A percentile compares a stretch with the other conserved stretches of the same genome.
phyloP scores from a whole-genome alignment of 2,113 vertebrate species.

The Microcebus jonahi region DNA sequence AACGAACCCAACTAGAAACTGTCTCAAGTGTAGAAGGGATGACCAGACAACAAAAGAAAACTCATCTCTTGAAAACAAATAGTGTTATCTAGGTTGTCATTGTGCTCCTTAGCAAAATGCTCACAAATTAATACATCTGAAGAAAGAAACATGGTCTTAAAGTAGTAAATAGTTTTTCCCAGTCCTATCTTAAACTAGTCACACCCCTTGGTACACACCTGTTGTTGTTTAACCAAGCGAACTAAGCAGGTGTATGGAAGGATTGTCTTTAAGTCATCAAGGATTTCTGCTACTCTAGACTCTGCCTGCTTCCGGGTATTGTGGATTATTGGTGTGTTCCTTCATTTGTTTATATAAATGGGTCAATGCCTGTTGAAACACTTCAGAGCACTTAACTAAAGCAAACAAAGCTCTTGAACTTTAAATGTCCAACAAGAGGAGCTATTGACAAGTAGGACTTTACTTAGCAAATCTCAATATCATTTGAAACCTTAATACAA shows the following conservation, averaged over 20 bases:
- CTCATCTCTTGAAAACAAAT: neutral
- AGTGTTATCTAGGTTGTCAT: neutral
- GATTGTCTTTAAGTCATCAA: slow-evolving; percentile 27
- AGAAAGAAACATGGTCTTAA: neutral
- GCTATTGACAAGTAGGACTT: slow-evolving; percentile 83
- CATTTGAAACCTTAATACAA: slow-evolving; percentile 61
- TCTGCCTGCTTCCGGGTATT: slow-evolving; percentile 57
- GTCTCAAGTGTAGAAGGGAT: neutral
- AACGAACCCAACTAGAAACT: neutral
- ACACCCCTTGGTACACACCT: neutral
- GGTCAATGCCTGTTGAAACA: slow-evolving; percentile 80
- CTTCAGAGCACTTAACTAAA: slow-evolving; percentile 86
- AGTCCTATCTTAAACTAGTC: neutral
- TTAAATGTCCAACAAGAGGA: slow-evolving; percentile 84
- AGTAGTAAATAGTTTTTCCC: neutral
- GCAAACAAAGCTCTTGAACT: slow-evolving; percentile 87
- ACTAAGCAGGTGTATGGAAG: slow-evolving; percentile 10
- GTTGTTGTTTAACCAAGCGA: slow-evolving; percentile 31
- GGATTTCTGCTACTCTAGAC: slow-evolving; percentile 64
- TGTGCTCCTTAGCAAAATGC: neutral
- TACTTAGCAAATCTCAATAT: slow-evolving; percentile 73
- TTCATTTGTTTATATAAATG: slow-evolving; percentile 85
- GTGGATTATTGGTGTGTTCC: slow-evolving; percentile 78
- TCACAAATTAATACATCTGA: neutral
- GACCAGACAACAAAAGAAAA: neutral